These are phyloP conservation scores for Hypolimnas misippus DNA, from an alignment of 2,888 invertebrate genomes.

Conservation along the genomic window DNA sequence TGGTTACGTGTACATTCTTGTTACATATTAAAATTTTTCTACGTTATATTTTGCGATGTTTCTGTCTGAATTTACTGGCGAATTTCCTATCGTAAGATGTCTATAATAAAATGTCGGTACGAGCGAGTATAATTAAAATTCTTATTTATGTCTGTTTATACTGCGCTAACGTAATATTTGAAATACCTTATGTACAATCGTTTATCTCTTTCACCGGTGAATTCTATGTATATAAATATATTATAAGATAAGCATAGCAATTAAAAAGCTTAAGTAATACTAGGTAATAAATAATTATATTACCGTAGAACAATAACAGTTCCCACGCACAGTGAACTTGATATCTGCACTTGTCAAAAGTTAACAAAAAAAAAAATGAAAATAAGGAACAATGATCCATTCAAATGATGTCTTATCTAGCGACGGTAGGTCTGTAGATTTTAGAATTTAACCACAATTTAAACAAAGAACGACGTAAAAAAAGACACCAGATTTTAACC, in stretches of 20 bases:
- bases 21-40: no score
- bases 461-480: slow-evolving; percentile 70
- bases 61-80: no score
- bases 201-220: slow-evolving; percentile 1
- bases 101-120: slow-evolving; percentile 8
- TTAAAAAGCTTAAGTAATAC: slow-evolving; percentile 24
- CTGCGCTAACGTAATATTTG: slow-evolving; percentile 35
- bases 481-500: slow-evolving; percentile 79
- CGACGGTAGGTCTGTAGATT: slow-evolving; percentile 65
- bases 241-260: slow-evolving; percentile 17
- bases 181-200: slow-evolving; percentile 2
- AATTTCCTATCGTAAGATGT: no score
- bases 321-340: slow-evolving; percentile 51
- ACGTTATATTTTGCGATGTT: no score
- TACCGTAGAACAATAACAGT: slow-evolving; percentile 27
- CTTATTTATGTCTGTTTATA: slow-evolving; percentile 6
- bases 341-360: slow-evolving; percentile 52
- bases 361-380: slow-evolving; percentile 53
- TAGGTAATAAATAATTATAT: slow-evolving; percentile 22
- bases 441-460: slow-evolving; percentile 71
- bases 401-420: slow-evolving; percentile 65
- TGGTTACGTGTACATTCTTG: no score
- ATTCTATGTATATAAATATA: slow-evolving; percentile 7
- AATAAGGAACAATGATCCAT: slow-evolving; percentile 66
- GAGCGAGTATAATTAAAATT: background rate